These are phyloP conservation scores for Eupeodes luniger DNA, from an alignment of 2,888 invertebrate genomes.

Conservation along the genomic window DNA sequence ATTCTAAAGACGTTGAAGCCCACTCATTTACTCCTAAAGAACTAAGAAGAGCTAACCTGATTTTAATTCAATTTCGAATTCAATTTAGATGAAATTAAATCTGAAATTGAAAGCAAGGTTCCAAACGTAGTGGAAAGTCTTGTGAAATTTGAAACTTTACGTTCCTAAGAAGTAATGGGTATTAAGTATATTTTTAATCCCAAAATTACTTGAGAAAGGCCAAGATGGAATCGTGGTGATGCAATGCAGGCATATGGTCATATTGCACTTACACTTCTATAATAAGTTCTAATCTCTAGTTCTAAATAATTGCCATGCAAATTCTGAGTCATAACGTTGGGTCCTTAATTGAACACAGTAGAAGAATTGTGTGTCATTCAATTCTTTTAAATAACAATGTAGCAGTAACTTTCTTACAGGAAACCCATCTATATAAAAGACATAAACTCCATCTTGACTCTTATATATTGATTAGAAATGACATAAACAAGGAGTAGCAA, in stretches of 20 bases:
- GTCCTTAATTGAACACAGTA: background rate
- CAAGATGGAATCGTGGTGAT: background rate
- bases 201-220: constrained; percentile 1
- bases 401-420: background rate
- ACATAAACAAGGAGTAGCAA: background rate
- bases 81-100: background rate
- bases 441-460: constrained; percentile 1
- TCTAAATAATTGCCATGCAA: background rate
- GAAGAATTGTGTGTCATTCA: background rate
- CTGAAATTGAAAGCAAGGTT: background rate
- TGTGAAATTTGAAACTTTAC: background rate
- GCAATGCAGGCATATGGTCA: constrained; percentile 11
- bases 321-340: background rate
- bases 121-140: constrained; percentile 2
- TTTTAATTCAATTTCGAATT: too few species aligned
- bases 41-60: too few species aligned
- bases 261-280: too few species aligned
- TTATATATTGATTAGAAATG: background rate
- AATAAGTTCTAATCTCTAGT: background rate
- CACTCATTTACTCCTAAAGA: constrained; percentile 8
- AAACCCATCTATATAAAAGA: background rate
- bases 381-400: background rate
- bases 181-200: background rate
- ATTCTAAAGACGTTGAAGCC: background rate
- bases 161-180: background rate